Percentiles rank a stretch among this genome's conserved stretches.
phyloP scores from a whole-genome alignment of 2,113 vertebrate species.

The Oryzias curvinotus region DNA sequence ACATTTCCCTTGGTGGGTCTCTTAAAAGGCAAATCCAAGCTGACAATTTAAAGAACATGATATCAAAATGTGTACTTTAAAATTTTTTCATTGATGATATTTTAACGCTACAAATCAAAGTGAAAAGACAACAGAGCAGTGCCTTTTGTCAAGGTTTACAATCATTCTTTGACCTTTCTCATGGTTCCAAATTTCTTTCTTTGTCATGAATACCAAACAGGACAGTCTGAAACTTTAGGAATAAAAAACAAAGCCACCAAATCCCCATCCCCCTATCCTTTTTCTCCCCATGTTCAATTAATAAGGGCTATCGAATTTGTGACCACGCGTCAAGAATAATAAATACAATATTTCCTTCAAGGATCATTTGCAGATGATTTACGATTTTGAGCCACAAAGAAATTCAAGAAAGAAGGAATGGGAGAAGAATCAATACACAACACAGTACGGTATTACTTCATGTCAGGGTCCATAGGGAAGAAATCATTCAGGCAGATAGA shows the following conservation, averaged over 20 bases:
- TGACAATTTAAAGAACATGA: no score
- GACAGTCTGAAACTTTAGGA: constrained; percentile 52
- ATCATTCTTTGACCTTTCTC: constrained; percentile 39
- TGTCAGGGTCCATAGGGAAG: constrained; percentile 64
- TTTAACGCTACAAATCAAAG: background rate
- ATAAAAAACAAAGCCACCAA: constrained; percentile 48
- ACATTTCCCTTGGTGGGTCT: no score
- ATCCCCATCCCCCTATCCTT: constrained; percentile 69
- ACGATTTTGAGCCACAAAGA: constrained; percentile 67
- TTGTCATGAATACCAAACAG: constrained; percentile 57
- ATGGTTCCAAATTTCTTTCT: constrained; percentile 29
- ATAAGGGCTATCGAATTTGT: constrained; percentile 78
- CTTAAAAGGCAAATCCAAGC: no score
- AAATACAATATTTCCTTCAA: constrained; percentile 75
- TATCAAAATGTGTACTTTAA: no score
- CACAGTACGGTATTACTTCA: constrained; percentile 72
- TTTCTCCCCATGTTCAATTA: constrained; percentile 77
- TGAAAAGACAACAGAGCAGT: constrained; percentile 14
- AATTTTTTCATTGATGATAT: no score
- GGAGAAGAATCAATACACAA: constrained; percentile 69
- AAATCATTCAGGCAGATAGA: constrained; percentile 74
- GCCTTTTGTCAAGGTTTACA: constrained; percentile 29
- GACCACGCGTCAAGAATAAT: constrained; percentile 76
- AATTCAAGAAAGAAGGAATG: constrained; percentile 65
- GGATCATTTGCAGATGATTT: constrained; percentile 72